These are phyloP conservation scores for Alethe diademata DNA, from an alignment of 2,113 vertebrate genomes.

Conservation along the genomic window DNA sequence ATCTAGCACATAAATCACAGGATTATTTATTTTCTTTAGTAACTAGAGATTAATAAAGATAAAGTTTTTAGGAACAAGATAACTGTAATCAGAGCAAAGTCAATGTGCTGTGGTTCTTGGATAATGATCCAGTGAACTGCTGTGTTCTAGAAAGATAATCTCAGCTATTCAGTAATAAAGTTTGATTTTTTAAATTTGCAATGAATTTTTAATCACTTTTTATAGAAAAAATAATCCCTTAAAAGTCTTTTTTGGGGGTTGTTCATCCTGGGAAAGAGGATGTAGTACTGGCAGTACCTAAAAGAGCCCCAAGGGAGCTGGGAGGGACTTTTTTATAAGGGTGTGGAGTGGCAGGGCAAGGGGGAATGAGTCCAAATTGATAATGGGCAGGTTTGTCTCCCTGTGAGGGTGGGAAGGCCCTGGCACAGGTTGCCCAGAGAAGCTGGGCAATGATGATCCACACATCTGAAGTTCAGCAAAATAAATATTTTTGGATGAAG, in stretches of 20 bases:
- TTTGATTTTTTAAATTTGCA: neutral
- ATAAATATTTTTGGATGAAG: neutral
- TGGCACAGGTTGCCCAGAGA: neutral
- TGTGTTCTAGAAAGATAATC: neutral
- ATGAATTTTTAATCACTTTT: neutral
- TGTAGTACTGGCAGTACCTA: neutral
- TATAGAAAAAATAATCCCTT: neutral
- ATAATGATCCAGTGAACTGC: neutral
- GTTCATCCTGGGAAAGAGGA: neutral
- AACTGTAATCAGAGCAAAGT: neutral
- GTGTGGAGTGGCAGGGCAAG: neutral
- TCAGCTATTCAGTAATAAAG: neutral
- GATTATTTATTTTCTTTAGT: slow-evolving; percentile 2
- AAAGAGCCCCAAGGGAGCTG: neutral
- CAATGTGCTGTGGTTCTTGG: neutral
- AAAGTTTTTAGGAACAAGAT: neutral
- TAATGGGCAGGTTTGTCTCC: neutral
- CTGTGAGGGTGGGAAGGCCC: neutral
- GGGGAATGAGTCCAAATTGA: neutral
- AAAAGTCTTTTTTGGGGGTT: neutral
- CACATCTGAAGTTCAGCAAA: neutral
- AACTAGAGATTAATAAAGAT: neutral
- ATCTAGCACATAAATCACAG: neutral
- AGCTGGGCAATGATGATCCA: neutral
- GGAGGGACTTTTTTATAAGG: neutral